Conservation (phyloP, 2,797 vertebrate genomes). For the Gobionotothen gibberifrons region DNA sequence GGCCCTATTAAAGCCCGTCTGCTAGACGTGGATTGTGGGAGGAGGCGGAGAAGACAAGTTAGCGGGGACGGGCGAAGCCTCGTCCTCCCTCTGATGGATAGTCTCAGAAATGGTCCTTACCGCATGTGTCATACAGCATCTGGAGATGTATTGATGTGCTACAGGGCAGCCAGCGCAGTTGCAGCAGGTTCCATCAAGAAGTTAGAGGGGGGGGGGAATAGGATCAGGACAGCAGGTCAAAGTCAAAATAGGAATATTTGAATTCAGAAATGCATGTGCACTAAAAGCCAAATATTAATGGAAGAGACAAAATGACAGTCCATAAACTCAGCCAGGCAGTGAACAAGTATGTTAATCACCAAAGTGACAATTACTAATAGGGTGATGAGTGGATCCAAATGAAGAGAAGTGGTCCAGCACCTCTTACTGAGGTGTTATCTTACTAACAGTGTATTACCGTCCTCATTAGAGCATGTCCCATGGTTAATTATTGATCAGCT, state of each 20-base stretch:
- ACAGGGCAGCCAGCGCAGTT: conserved; percentile 20
- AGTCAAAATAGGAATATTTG: neutral
- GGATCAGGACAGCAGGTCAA: neutral
- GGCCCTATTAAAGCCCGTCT: conserved; percentile 79
- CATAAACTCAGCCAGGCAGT: conserved; percentile 23
- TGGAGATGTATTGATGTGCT: conserved; percentile 71
- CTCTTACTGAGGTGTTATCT: conserved; percentile 70
- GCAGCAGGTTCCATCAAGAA: conserved; percentile 47
- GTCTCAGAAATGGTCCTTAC: conserved; percentile 77
- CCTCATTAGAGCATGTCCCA: conserved; percentile 81
- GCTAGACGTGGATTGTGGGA: conserved; percentile 56
- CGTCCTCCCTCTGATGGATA: conserved; percentile 76
- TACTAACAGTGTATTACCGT: conserved; percentile 73
- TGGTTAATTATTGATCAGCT: conserved; percentile 85
- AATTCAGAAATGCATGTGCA: conserved; percentile 17
- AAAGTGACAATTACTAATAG: conserved; percentile 62
- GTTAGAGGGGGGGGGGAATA: neutral
- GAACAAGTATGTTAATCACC: conserved; percentile 51
- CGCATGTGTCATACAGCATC: conserved; percentile 75
- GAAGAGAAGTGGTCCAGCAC: conserved; percentile 58
- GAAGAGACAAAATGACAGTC: conserved; percentile 6
- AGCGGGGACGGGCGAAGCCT: conserved; percentile 53
- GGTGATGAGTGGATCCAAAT: conserved; percentile 65
- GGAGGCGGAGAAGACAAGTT: conserved; percentile 50
- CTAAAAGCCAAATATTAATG: neutral